These are phyloP conservation scores for Falco biarmicus DNA, from an alignment of 2,797 vertebrate species.

Conservation along the genomic window DNA sequence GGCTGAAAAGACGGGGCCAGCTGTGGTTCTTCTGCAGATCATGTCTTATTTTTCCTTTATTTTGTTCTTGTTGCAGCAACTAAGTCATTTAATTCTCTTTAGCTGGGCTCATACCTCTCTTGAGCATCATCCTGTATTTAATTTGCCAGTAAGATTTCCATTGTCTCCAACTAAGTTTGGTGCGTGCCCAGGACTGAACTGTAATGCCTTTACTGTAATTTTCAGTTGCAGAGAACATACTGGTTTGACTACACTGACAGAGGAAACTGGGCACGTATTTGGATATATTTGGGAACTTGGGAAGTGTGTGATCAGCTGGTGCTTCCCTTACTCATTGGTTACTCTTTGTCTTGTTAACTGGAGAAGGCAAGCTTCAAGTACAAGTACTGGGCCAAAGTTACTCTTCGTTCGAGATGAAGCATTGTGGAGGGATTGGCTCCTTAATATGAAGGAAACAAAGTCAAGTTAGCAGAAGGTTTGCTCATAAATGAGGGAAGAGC, in stretches of 20 bases:
- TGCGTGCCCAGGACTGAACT: not conserved
- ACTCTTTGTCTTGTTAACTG: not conserved
- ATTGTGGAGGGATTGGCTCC: not conserved
- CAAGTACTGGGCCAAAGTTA: not conserved
- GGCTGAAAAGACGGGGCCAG: not conserved
- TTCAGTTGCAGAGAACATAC: not conserved
- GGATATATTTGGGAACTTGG: not conserved
- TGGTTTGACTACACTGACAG: fast-evolving
- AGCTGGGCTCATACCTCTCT: not conserved
- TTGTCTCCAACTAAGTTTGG: not conserved
- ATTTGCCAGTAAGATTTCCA: not conserved
- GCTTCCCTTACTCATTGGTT: not conserved
- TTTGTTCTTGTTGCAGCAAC: not conserved
- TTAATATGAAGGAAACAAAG: not conserved
- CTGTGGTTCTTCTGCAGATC: not conserved
- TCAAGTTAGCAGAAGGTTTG: not conserved
- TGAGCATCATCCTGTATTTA: not conserved
- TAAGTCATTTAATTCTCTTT: not conserved
- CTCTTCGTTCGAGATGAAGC: not conserved
- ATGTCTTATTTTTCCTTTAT: not conserved
- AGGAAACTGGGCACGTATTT: not conserved
- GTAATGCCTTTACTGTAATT: not conserved
- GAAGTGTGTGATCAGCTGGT: not conserved
- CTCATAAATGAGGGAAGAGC: not conserved
- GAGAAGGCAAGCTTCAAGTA: not conserved